phyloP scores from a whole-genome alignment of 2,113 vertebrate genomes.

The Eidolon helvum region DNA sequence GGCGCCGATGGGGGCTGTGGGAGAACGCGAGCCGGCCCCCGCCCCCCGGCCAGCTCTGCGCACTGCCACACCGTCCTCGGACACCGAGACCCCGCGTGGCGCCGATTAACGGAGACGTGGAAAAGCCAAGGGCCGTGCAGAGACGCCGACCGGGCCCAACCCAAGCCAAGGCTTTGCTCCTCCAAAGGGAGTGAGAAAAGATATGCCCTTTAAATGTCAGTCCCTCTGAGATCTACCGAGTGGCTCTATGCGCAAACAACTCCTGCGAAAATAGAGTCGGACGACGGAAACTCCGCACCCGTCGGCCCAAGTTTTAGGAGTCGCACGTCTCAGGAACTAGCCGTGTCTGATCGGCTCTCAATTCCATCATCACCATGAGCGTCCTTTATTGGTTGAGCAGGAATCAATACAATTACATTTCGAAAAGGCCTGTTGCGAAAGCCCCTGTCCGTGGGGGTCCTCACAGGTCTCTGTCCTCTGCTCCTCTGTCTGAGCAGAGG shows the following conservation, averaged over 20 bases:
- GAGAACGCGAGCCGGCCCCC: not conserved
- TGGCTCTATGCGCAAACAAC: not conserved
- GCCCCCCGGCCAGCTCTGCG: not conserved
- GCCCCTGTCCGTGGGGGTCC: not conserved
- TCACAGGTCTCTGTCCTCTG: not conserved
- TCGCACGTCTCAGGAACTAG: not conserved
- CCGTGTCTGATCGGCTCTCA: not conserved
- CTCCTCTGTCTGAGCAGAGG: not conserved
- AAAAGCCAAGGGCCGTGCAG: not conserved
- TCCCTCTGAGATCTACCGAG: not conserved
- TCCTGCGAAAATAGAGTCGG: not conserved
- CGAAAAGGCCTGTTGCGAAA: not conserved
- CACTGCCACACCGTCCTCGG: not conserved
- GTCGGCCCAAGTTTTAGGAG: not conserved
- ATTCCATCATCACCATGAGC: not conserved
- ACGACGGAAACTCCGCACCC: not conserved
- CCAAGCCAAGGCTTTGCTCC: not conserved
- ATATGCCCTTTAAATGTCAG: not conserved
- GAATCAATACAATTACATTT: conserved; percentile 14
- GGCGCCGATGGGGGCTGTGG: not conserved
- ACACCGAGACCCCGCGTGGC: not conserved
- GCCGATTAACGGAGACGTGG: not conserved
- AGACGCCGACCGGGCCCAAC: not conserved
- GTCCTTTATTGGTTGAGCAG: not conserved
- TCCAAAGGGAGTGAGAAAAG: not conserved